Conservation (phyloP, 2,113 vertebrate species). For the Illadopsis cleaveri region DNA sequence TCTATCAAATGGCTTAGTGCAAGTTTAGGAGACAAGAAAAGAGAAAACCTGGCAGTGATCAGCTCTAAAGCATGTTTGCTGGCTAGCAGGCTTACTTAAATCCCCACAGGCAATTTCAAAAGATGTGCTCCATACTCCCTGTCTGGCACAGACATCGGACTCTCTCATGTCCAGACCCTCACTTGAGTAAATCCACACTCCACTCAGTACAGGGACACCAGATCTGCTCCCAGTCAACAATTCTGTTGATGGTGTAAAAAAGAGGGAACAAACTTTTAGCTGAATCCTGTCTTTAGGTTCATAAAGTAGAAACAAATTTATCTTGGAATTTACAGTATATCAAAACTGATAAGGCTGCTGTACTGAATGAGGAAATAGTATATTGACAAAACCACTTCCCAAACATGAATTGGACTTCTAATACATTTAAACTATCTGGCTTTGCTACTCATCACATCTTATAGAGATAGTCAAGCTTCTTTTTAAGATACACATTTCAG, state of each 20-base stretch:
- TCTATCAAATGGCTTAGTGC: background rate
- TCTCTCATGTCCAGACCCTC: background rate
- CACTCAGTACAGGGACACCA: background rate
- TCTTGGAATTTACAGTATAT: background rate
- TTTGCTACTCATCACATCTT: background rate
- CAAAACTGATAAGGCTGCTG: background rate
- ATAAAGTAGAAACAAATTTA: background rate
- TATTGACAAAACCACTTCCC: background rate
- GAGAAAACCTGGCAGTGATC: background rate
- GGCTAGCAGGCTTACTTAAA: background rate
- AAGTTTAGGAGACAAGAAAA: background rate
- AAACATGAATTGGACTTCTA: background rate
- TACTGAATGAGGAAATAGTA: background rate
- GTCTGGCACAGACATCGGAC: background rate
- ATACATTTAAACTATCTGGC: background rate
- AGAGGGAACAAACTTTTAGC: background rate
- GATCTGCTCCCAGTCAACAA: background rate
- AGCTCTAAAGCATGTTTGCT: background rate
- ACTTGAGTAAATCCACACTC: background rate
- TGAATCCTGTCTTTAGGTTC: background rate
- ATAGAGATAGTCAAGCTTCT: background rate
- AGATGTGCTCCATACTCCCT: background rate
- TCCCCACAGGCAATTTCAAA: background rate
- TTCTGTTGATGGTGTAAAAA: background rate
- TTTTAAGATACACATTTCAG: slow-evolving; percentile 2